Conservation (phyloP, 2,888 invertebrate genomes). For the Sylvicola fuscatus region DNA sequence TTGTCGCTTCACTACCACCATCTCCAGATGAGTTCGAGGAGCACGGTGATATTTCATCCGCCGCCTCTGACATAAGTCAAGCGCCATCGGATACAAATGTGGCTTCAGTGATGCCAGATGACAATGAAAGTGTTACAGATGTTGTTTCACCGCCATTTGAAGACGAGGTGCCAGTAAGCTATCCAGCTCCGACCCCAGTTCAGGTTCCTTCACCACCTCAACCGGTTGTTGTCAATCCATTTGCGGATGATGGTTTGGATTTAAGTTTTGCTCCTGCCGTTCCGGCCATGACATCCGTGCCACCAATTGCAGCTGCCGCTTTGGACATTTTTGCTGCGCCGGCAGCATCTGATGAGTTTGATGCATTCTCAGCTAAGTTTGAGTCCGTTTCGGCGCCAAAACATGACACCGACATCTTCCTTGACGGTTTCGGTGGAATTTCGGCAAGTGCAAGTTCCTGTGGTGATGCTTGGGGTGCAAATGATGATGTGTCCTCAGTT, state of each 20-base stretch:
- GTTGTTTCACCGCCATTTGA: constrained; percentile 15
- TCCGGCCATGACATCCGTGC: background rate
- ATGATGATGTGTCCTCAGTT: constrained; percentile 18
- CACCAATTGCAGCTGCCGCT: background rate
- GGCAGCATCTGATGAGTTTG: constrained; percentile 44
- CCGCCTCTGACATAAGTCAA: constrained; percentile 14
- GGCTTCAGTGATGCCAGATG: background rate
- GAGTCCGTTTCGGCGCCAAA: constrained; percentile 34
- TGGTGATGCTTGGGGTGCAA: constrained; percentile 7
- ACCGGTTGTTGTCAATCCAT: background rate
- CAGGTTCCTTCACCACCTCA: constrained; percentile 2
- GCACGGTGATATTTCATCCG: constrained; percentile 19
- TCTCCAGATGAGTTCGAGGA: background rate
- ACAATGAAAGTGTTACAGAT: background rate
- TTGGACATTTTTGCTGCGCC: constrained; percentile 15
- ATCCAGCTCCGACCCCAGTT: constrained; percentile 8
- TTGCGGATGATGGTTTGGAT: background rate
- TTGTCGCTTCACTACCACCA: no score
- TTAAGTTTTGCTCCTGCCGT: background rate
- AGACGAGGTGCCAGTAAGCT: constrained; percentile 1
- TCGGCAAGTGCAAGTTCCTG: constrained; percentile 7
- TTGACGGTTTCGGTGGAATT: constrained; percentile 18
- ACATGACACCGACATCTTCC: constrained; percentile 14
- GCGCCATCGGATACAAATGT: constrained; percentile 14
- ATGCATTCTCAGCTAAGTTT: constrained; percentile 78